Evolutionary conservation across 2,113 vertebrate species (phyloP), one percentile per base, ranked within the genome.

Genomic region (Stegostoma tigrinum): DNA sequence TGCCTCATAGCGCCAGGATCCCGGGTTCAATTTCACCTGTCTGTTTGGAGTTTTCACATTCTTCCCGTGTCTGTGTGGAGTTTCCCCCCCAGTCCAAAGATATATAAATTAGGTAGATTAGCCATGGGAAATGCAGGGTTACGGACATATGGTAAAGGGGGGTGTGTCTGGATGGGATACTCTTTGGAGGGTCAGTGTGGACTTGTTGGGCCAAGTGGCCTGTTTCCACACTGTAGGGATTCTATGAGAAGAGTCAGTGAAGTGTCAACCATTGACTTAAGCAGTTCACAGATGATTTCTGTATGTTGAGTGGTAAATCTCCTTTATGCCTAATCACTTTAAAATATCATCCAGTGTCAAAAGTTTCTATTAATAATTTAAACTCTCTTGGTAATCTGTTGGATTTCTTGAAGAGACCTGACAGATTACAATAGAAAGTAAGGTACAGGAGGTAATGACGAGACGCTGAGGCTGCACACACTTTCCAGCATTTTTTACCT

Each of bases 391-490:
- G 66, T 6, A 70, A 70, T 70, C 67, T 67, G n/a, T 67, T 70
- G 15, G 42, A 2, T 94, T 45, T 94, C 45, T 94, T 94, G 42
- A 70, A 64, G 67, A 94, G 21, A 70, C 24, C 70, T 45, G 93
- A 94, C 68, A 94, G 34, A 52, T 70, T 67, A 94, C 19, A 67
- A 45, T 27, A 70, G 93, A 94, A 94, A 70, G 45, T 94, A 70
- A 42, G n/a, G 21, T 42, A 14, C n/a, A 70, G 68, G 94, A 52
- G 52, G 12, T 42, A 75, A 95, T 52, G 38, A 70, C 14, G 72
- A 72, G 45, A 52, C 15, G 10, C 42, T 27, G 61, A 66, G 24
- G 34, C 27, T 75, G 19, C 67, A 95, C 94, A 24, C 45, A 30
- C 42, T 23, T 75, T 48, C 72, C 89, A 67, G 21, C 19, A 91